Percentiles rank a stretch among this genome's conserved stretches.
phyloP scores from a whole-genome alignment of 2,797 vertebrate genomes.

The Rousettus madagascariensis region DNA sequence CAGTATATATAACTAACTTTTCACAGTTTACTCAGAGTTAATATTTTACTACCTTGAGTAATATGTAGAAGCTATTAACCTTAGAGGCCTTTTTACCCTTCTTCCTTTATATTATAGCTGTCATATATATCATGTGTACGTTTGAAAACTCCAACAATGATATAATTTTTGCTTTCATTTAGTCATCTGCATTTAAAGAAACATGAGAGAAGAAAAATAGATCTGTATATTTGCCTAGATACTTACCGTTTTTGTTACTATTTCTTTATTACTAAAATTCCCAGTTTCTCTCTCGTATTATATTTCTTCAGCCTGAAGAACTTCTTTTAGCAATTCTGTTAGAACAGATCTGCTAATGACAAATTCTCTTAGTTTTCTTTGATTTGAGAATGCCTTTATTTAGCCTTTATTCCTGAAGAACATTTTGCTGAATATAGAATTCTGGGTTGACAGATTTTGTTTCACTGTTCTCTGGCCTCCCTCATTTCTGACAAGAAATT shows the following conservation, averaged over 20 bases:
- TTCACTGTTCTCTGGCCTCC: neutral
- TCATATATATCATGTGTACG: neutral
- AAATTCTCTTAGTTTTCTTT: neutral
- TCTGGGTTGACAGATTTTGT: neutral
- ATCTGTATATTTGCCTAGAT: neutral
- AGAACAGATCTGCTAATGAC: neutral
- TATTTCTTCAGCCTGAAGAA: neutral
- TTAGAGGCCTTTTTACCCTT: neutral
- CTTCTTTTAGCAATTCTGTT: neutral
- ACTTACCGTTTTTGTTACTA: neutral
- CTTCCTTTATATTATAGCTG: neutral
- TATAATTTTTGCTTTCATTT: neutral
- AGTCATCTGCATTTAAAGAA: neutral
- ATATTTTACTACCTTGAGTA: neutral
- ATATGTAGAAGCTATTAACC: neutral
- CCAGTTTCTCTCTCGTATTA: neutral
- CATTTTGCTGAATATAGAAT: neutral
- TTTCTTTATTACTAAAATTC: neutral
- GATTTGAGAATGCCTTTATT: neutral
- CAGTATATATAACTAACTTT: neutral
- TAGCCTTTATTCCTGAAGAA: neutral
- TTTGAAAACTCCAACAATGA: neutral
- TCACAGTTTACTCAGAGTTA: neutral
- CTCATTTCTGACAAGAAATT: neutral
- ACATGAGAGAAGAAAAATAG: neutral